These are phyloP conservation scores for Lymantria dispar DNA, from an alignment of 2,888 invertebrate genomes.

Conservation along the genomic window DNA sequence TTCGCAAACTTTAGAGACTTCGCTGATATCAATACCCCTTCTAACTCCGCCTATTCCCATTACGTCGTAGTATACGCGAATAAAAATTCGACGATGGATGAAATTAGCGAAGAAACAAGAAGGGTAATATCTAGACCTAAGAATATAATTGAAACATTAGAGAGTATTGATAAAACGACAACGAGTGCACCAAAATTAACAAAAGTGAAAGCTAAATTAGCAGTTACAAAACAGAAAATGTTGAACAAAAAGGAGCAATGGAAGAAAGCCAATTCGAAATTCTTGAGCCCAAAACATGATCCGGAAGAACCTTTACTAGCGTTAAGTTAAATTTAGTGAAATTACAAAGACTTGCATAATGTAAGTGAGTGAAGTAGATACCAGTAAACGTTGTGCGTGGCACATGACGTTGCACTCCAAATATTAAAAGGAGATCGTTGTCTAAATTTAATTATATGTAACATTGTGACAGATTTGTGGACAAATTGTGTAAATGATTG, in stretches of 20 bases:
- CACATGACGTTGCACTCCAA: conserved; percentile 38
- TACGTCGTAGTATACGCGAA: conserved; percentile 92
- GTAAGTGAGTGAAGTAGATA: conserved; percentile 57
- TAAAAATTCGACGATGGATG: conserved; percentile 86
- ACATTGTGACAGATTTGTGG: conserved; percentile 35
- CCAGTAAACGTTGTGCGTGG: conserved; percentile 34
- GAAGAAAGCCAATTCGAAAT: conserved; percentile 69
- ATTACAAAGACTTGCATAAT: conserved; percentile 68
- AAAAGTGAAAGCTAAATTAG: conserved; percentile 86
- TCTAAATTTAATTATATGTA: conserved; percentile 59
- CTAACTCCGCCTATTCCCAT: conserved; percentile 90
- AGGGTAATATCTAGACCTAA: conserved; percentile 84
- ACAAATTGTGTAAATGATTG: conserved; percentile 43
- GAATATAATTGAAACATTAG: conserved; percentile 91
- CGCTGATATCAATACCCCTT: conserved; percentile 93
- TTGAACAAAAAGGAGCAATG: conserved; percentile 70
- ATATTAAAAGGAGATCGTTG: conserved; percentile 57
- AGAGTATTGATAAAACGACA: conserved; percentile 84
- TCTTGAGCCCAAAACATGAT: conserved; percentile 70
- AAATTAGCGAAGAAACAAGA: conserved; percentile 71
- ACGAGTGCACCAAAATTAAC: conserved; percentile 76
- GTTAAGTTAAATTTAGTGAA: conserved; percentile 83
- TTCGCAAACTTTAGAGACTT: conserved; percentile 95
- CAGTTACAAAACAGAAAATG: conserved; percentile 72
- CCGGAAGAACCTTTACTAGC: conserved; percentile 85